Percentiles rank a stretch among this genome's conserved stretches.
These are phyloP conservation scores for Psilopogon haemacephalus DNA, from an alignment of 2,113 vertebrate species.

Conservation along the genomic window DNA sequence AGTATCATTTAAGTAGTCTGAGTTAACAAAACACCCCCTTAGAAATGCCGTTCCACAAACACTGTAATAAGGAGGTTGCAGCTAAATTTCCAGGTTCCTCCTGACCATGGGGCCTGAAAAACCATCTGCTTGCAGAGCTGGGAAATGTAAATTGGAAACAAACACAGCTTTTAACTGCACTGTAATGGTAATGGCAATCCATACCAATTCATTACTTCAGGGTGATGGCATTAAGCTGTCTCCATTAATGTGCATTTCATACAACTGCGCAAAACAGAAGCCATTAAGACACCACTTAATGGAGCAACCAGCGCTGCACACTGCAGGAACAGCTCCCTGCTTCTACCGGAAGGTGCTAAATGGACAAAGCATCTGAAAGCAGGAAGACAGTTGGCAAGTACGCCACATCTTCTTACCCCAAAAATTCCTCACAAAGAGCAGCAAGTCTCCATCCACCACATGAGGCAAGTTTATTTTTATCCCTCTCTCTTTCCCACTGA, in stretches of 20 bases:
- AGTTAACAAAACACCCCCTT: background rate
- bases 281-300: slow-evolving; percentile 48
- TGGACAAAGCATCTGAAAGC: background rate
- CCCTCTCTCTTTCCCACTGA: background rate
- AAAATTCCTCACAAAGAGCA: background rate
- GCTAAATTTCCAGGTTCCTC: slow-evolving; percentile 23
- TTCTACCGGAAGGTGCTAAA: background rate
- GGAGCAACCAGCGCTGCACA: background rate
- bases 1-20: background rate
- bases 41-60: background rate
- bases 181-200: slow-evolving; percentile 76
- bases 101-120: background rate
- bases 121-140: slow-evolving; percentile 52
- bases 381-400: background rate
- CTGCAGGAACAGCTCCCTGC: background rate
- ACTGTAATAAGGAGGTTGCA: slow-evolving; percentile 11
- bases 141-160: slow-evolving; percentile 69
- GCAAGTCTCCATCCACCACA: background rate
- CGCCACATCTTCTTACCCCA: background rate
- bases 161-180: slow-evolving; percentile 68
- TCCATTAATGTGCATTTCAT: slow-evolving; percentile 50
- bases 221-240: slow-evolving; percentile 63
- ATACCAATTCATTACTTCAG: slow-evolving; percentile 79
- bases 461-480: background rate
- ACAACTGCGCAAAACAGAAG: background rate